These are phyloP conservation scores for Luscinia megarhynchos DNA, from an alignment of 2,797 vertebrate genomes.

Conservation along the genomic window DNA sequence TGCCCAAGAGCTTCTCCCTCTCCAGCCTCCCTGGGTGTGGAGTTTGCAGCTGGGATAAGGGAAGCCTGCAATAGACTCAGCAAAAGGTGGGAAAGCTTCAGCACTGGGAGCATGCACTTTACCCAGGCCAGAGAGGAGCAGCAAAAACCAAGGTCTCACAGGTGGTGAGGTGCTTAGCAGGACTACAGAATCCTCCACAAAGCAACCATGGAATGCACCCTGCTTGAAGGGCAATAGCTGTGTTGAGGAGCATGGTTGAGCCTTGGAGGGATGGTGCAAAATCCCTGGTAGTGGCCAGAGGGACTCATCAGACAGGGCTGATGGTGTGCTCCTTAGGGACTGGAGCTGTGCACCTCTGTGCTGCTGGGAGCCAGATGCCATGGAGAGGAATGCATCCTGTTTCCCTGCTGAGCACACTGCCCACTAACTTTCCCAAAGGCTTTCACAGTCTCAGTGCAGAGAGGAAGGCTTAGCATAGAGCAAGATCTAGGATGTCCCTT, in stretches of 20 bases:
- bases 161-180: background rate
- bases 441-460: background rate
- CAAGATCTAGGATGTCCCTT: background rate
- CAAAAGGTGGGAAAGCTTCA: background rate
- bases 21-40: background rate
- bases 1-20: background rate
- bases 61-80: accelerated
- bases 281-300: background rate
- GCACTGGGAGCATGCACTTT: background rate
- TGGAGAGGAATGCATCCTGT: background rate
- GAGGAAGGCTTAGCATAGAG: background rate
- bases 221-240: background rate
- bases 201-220: background rate
- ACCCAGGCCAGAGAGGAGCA: background rate
- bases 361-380: background rate
- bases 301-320: background rate
- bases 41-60: background rate
- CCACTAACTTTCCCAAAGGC: background rate
- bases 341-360: background rate
- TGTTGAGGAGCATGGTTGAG: accelerated
- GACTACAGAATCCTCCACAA: background rate
- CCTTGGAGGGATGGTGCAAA: background rate
- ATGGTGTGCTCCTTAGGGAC: too few relatives aligned
- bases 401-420: background rate
- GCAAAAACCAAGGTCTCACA: background rate